Percentiles rank a stretch among this genome's conserved stretches.
Conservation (phyloP, 2,113 vertebrate genomes). For the Mola mola region DNA sequence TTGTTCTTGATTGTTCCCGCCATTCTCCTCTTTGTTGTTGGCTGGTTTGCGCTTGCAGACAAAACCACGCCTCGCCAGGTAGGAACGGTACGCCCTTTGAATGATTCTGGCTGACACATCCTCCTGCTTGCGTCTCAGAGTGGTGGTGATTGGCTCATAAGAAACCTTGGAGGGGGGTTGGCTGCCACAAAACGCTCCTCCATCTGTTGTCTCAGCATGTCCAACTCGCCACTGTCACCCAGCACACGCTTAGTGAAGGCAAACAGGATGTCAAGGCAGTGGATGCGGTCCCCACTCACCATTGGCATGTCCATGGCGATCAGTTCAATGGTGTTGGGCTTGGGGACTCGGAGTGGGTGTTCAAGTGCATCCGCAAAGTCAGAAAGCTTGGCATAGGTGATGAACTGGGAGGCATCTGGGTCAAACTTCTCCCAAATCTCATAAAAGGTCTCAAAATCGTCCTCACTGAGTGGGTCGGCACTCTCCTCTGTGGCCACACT, state of each 20-base stretch:
- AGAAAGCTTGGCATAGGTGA: conserved; percentile 94
- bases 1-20: conserved; percentile 88
- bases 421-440: conserved; percentile 99
- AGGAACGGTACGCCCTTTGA: conserved; percentile 91
- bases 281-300: conserved; percentile 98
- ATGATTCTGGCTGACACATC: conserved; percentile 92
- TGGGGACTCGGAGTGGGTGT: conserved; percentile 93
- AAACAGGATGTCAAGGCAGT: conserved; percentile 98
- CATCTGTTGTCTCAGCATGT: conserved; percentile 98
- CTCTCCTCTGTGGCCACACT: conserved; percentile 98
- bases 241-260: conserved; percentile 98
- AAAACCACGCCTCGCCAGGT: conserved; percentile 88
- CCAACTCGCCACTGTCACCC: conserved; percentile 96
- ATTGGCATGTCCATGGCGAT: conserved; percentile 99
- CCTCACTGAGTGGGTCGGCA: conserved; percentile 96
- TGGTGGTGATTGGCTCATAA: conserved; percentile 98
- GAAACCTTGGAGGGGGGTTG: conserved; percentile 99
- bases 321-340: conserved; percentile 98
- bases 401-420: conserved; percentile 96
- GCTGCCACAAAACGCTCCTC: conserved; percentile 98
- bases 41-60: conserved; percentile 83
- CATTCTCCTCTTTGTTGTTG: conserved; percentile 90
- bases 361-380: conserved; percentile 97
- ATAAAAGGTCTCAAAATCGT: conserved; percentile 99
- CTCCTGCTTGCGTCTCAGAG: conserved; percentile 95